Percentiles rank a stretch among this genome's conserved stretches.
Conservation (phyloP, 2,797 vertebrate genomes). For the Chromobotia macracanthus region DNA sequence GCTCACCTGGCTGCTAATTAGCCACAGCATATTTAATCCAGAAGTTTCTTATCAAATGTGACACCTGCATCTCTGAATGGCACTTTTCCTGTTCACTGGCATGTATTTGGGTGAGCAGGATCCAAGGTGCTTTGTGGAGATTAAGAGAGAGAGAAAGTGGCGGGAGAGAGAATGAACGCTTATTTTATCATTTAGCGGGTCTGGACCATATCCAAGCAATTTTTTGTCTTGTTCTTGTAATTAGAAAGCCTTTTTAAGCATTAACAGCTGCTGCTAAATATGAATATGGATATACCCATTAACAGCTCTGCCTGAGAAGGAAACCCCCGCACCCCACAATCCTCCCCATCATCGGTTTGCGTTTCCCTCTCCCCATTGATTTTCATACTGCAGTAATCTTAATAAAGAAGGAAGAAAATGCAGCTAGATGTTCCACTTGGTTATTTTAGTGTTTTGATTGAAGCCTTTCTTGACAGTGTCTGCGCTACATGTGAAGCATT, state of each 20-base stretch:
- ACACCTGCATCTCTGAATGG: slow-evolving; percentile 82
- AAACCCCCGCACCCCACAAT: background rate
- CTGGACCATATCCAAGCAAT: slow-evolving; percentile 91
- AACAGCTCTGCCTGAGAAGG: slow-evolving; percentile 51
- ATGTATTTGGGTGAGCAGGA: slow-evolving; percentile 59
- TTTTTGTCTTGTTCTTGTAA: slow-evolving; percentile 95
- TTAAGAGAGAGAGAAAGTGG: slow-evolving; percentile 54
- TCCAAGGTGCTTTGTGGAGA: slow-evolving; percentile 64
- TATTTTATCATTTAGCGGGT: slow-evolving; percentile 94
- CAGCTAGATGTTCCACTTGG: slow-evolving; percentile 9
- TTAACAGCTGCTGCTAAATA: slow-evolving; percentile 91
- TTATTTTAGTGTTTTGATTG: slow-evolving; percentile 36
- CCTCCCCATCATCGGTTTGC: background rate
- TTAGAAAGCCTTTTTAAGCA: slow-evolving; percentile 94
- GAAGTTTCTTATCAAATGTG: slow-evolving; percentile 95
- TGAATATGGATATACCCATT: slow-evolving; percentile 77
- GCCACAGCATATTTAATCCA: slow-evolving; percentile 91
- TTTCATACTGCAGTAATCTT: slow-evolving; percentile 40
- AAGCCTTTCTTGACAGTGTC: slow-evolving; percentile 40
- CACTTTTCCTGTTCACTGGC: slow-evolving; percentile 59
- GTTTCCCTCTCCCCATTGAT: slow-evolving; percentile 16
- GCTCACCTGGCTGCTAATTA: slow-evolving; percentile 90
- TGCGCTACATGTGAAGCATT: slow-evolving; percentile 37
- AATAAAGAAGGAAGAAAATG: slow-evolving; percentile 13
- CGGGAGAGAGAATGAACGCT: slow-evolving; percentile 85